Conservation (phyloP, 2,888 invertebrate species). For the Meloe dianella region DNA sequence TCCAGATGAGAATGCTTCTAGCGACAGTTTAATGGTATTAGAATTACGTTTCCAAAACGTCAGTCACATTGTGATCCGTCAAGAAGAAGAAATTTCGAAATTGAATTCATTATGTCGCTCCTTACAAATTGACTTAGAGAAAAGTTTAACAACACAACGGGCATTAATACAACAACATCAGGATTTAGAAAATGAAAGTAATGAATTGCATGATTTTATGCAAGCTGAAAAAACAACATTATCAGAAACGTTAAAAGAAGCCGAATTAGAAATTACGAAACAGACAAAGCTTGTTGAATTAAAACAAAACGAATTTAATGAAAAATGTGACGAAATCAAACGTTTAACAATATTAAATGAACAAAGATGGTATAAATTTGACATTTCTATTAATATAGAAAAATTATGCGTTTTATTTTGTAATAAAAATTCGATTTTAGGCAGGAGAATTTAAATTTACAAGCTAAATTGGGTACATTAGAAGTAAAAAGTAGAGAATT, state of each 20-base stretch:
- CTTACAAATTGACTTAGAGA: slow-evolving; percentile 73
- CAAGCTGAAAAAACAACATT: slow-evolving; percentile 84
- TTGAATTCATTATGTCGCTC: slow-evolving; percentile 73
- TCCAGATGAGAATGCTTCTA: slow-evolving; percentile 48
- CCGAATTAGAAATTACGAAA: slow-evolving; percentile 69
- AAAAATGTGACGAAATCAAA: slow-evolving; percentile 77
- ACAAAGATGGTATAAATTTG: slow-evolving; percentile 68
- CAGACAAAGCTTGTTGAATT: slow-evolving; percentile 53
- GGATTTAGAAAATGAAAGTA: slow-evolving; percentile 79
- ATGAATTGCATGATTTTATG: slow-evolving; percentile 86
- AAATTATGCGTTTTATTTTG: too few relatives aligned
- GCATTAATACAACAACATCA: slow-evolving; percentile 74
- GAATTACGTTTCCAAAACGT: slow-evolving; percentile 79
- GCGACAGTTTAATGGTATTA: slow-evolving; percentile 75
- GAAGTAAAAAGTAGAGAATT: slow-evolving; percentile 70
- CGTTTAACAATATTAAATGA: slow-evolving; percentile 78
- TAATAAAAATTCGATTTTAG: too few relatives aligned
- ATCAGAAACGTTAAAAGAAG: slow-evolving; percentile 78
- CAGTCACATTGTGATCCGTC: slow-evolving; percentile 74
- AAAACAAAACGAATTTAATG: slow-evolving; percentile 65
- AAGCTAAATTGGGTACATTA: slow-evolving; percentile 68
- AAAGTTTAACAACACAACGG: slow-evolving; percentile 71
- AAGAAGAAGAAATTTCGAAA: slow-evolving; percentile 77
- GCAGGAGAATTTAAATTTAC: slow-evolving; percentile 71
- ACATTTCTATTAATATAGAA: too few relatives aligned